Evolutionary conservation across 2,113 vertebrate species (phyloP), one percentile per base, ranked within the genome.

Genomic region (Holacanthus passer): DNA sequence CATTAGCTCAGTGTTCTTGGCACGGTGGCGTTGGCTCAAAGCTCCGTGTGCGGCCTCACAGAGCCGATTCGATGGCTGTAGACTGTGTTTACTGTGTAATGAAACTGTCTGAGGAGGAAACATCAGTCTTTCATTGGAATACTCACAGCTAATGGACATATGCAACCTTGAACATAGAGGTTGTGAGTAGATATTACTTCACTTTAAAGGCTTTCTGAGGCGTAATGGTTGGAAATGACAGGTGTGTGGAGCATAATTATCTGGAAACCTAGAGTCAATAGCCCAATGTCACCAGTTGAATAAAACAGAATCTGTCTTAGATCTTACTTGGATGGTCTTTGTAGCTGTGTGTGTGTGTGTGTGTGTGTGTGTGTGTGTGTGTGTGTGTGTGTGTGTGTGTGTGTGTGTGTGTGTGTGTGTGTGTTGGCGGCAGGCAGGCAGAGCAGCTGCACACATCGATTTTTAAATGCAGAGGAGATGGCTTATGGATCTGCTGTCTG

Each of bases 381-480:
- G 72, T 68, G 67, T 73, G 65, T 67, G 72, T 76, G 65, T 71
- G 75, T 68, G 0, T 74, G 65, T 66, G 66, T 64, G 82, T 66
- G 63, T 58, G 65, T 72, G 80, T 70, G 63, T 47, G 64, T 73
- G 74, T 67, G 66, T 64, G 82, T 66, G 63, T 63, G 66, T 75
- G 81, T 70, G 63, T 47, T 14, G n/a, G 85, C 43, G 22, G 60
- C 60, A n/a, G 78, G 65, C 35, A 39, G 75, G 84, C 65, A 53
- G 70, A 62, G 82, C 87, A 91, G 91, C 90, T 92, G 91, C 82
- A 82, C 0, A 16, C 68, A 95, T 95, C 66, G 94, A 94, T 94
- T 94, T 94, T 95, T 94, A 94, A 95, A 95, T 94, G 94, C 90
- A 94, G 91, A 83, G 91, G 89, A 94, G 91, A 94, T 92, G 90